A percentile compares a stretch with the other conserved stretches of the same genome.
phyloP scores from a whole-genome alignment of 1,140 invertebrate genomes.

The Dendrolimus punctatus region DNA sequence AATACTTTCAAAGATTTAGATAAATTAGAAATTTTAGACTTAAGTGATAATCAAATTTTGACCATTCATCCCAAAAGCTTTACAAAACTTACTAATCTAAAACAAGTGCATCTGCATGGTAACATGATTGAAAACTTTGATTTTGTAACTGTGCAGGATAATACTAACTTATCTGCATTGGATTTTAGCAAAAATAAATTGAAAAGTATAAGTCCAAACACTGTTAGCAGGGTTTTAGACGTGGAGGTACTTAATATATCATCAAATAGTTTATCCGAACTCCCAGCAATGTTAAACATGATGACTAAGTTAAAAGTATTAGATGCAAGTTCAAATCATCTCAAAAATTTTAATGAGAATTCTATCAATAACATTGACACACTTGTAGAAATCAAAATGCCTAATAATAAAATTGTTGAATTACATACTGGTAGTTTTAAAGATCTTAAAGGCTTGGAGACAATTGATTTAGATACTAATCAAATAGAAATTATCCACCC shows the following conservation, averaged over 20 bases:
- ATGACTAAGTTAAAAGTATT: constrained; percentile 79
- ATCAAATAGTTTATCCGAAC: constrained; percentile 81
- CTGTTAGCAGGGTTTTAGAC: constrained; percentile 78
- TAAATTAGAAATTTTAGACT: constrained; percentile 82
- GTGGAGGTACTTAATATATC: constrained; percentile 84
- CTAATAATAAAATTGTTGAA: constrained; percentile 83
- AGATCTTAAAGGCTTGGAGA: constrained; percentile 78
- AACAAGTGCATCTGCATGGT: constrained; percentile 81
- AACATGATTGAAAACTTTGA: constrained; percentile 83
- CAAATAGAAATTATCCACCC: constrained; percentile 84
- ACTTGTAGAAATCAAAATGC: constrained; percentile 78
- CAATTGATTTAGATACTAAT: constrained; percentile 87
- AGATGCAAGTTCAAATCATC: constrained; percentile 85
- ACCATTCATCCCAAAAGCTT: constrained; percentile 79
- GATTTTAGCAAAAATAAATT: constrained; percentile 87
- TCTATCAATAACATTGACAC: constrained; percentile 78
- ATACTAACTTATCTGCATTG: constrained; percentile 75
- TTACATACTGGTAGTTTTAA: constrained; percentile 81
- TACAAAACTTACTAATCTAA: constrained; percentile 74
- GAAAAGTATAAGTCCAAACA: constrained; percentile 76
- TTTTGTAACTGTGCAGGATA: constrained; percentile 78
- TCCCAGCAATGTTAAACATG: constrained; percentile 80
- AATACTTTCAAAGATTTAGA: constrained; percentile 79
- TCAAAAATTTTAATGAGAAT: constrained; percentile 79
- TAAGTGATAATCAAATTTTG: constrained; percentile 83